Evolutionary conservation across 2,888 invertebrate genomes (phyloP), one percentile per base, ranked within the genome.

Genomic region (Automeris io): DNA sequence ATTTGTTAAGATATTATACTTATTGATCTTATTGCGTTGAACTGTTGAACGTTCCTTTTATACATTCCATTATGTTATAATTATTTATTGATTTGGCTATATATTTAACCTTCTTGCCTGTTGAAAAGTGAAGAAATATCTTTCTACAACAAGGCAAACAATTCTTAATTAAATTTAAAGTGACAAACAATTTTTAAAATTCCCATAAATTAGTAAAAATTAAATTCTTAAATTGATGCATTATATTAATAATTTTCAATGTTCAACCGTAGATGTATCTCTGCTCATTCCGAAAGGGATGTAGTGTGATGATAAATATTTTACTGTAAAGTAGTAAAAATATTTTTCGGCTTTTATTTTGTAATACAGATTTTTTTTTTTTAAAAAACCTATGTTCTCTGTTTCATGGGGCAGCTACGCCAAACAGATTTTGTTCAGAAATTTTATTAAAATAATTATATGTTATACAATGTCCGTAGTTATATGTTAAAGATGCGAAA

Each of bases 11-110:
- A 60, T 63, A 65, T 63, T n/a, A n/a, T n/a, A n/a, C n/a, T n/a
- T n/a, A n/a, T n/a, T n/a, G n/a, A 64, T 64, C 68, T 61, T 63
- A 54, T 65, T 66, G 57, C 65, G 63, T 69, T 67, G 59, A 61
- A 66, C 73, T 78, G 80, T 82, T 81, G 59, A n/a, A 74, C 74
- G 77, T 79, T 78, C 76, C 76, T 61, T 69, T 70, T 49, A 46
- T 47, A 73, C 75, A 78, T 79, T 81, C 79, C 76, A 54, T 58
- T 57, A 49, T 45, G 41, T 39, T 40, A 35, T 23, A 33, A 32
- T 40, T 31, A 31, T 23, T 40, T 16, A 16, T 29, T 29, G 16
- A 29, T 13, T 16, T 9, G 16, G 16, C 36, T 12, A 8, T 18
- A 32, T 11, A 11, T 7, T 24, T 11, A 24, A 24, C 11, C 1